Base-by-base conservation (phyloP, 1,140 invertebrate species). In the Carcinoscorpius rotundicauda region DNA sequence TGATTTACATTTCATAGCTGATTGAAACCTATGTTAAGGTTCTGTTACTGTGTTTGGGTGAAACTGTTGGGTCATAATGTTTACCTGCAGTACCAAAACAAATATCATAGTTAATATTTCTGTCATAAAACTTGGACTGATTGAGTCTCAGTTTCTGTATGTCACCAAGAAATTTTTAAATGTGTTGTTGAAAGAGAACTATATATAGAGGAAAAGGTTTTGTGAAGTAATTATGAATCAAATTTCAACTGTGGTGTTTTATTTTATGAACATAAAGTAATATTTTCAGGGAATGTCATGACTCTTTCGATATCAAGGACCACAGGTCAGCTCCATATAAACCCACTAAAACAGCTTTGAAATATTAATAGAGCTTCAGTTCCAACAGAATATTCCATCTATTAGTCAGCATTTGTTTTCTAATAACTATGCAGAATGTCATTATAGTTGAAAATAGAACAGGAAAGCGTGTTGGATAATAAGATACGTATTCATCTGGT, bases 231-330 rank as follows among this genome's bases (percentile, higher is more conserved):
- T 51, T 61, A 61, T 51, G 51, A 50, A 58, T 9, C 49, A 11
- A 63, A 49, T 63, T 6, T 52, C n/a, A 53, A 63, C 0, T 63
- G n/a, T 49, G 53, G 53, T 6, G 53, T n/a, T n/a, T 8, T 8
- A 55, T 55, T 55, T 8, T 55, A 55, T 55, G n/a, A 55, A 55
- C n/a, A 55, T n/a, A 55, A 55, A n/a, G 8, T n/a, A n/a, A 55
- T n/a, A 56, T 51, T 67, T 65, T 58, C 51, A 67, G 66, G 51
- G 66, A 67, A 58, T 67, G 66, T n/a, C 66, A 67, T 61, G 66
- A 67, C 49, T 64, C 62, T 61, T 64, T 67, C 3, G 66, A 67
- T 58, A 67, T 67, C 56, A 64, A 58, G 8, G 66, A 67, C 59
- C 66, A 67, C 29, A 67, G 61, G 59, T 64, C 66, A 5, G 64